Evolutionary conservation across 1,140 invertebrate genomes (phyloP), one percentile per base, ranked within the genome.

Genomic region (Drosophila burlai): DNA sequence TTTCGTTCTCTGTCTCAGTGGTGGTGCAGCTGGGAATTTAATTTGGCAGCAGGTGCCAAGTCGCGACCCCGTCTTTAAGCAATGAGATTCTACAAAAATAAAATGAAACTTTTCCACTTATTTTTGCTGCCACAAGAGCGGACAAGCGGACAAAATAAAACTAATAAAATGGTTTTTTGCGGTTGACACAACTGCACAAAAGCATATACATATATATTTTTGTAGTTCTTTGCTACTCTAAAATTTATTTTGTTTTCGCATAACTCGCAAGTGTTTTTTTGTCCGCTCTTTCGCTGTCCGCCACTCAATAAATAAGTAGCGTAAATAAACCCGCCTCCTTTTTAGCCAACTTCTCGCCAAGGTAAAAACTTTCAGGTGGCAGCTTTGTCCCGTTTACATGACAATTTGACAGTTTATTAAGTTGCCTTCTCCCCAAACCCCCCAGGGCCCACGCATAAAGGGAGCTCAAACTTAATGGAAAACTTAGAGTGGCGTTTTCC

Each of bases 231-330:
- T 61, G 31, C 83, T 77, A 66, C 72, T 89, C 64, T 83, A 74
- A 87, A 87, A 87, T 89, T 74, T 89, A 87, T 83, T 87, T 87
- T 83, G 84, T 87, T 89, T 89, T 87, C 80, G 52, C 84, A 87
- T 83, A 87, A 80, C 80, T 80, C 62, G 80, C 59, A 49, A 71
- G 68, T 80, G 76, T 24, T 40, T 62, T 68, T 81, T 76, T 63
- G 36, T 40, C 66, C 57, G 46, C 55, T 72, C 11, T 47, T 43
- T 42, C 16, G 7, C 24, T 54, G 36, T 40, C 60, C 50, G 62
- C 71, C 76, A 80, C 83, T 87, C 69, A 87, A 87, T 87, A 87
- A 89, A 87, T 87, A 87, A 87, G 81, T 83, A 82, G 79, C 79
- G 65, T 69, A 81, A 83, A 80, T 84, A 84, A 84, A 77, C 72